A percentile compares a stretch with the other conserved stretches of the same genome.
Conservation (phyloP, 2,797 vertebrate genomes). For the Lithobates pipiens region DNA sequence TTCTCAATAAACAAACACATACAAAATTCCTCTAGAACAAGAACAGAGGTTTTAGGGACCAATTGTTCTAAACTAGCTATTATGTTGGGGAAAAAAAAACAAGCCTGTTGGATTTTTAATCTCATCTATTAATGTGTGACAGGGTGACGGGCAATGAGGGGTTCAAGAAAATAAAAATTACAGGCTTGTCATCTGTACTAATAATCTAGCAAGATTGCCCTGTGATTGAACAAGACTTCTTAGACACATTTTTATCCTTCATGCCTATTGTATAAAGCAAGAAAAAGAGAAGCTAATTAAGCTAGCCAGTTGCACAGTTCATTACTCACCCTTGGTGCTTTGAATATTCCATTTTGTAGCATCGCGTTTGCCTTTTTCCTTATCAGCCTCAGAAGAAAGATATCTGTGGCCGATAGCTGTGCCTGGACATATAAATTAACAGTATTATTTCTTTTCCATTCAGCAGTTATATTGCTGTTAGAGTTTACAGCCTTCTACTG, state of each 20-base stretch:
- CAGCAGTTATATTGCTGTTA: conserved; percentile 51
- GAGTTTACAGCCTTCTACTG: conserved; percentile 56
- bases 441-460: conserved; percentile 9
- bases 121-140: background rate
- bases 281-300: conserved; percentile 33
- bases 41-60: background rate
- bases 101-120: background rate
- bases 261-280: conserved; percentile 4
- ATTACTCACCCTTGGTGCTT: conserved; percentile 43
- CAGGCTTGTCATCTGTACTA: conserved; percentile 16
- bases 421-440: conserved; percentile 1
- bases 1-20: background rate
- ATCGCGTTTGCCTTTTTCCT: background rate
- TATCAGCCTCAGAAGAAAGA: conserved; percentile 27
- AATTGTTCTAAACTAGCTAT: background rate
- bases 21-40: background rate
- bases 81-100: background rate
- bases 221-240: conserved; percentile 22
- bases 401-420: conserved; percentile 1
- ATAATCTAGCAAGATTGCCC: conserved; percentile 23
- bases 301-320: background rate
- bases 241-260: conserved; percentile 12
- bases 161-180: background rate
- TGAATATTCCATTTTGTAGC: conserved; percentile 13
- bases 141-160: background rate